phyloP scores from a whole-genome alignment of 1,140 invertebrate species.

The Trachymyrmex septentrionalis region DNA sequence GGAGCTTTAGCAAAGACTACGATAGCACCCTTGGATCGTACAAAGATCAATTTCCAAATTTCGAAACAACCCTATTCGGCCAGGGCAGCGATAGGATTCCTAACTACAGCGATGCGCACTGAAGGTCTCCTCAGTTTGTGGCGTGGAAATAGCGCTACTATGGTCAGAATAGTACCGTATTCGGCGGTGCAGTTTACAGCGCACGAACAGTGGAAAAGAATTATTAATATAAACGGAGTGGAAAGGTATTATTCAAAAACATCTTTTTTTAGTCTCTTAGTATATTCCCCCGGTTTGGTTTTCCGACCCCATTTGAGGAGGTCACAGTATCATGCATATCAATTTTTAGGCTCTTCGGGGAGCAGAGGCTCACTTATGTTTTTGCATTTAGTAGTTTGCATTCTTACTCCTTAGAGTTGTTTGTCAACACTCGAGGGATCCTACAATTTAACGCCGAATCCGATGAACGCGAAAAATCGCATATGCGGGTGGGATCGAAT shows the following conservation, averaged over 20 bases:
- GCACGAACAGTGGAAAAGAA: constrained; percentile 97
- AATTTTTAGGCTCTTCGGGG: no score
- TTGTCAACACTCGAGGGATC: no score
- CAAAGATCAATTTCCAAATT: constrained; percentile 99
- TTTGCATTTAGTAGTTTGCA: no score
- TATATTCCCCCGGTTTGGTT: no score
- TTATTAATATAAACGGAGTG: constrained; percentile 91
- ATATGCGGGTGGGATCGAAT: no score
- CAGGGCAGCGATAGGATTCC: constrained; percentile 92
- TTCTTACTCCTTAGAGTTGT: no score
- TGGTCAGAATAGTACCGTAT: constrained; percentile 98
- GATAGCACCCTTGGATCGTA: constrained; percentile 98
- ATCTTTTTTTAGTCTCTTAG: neutral
- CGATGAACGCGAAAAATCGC: no score
- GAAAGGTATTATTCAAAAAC: constrained; percentile 85
- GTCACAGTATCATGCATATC: no score
- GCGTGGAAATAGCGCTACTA: constrained; percentile 99
- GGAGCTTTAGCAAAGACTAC: constrained; percentile 98
- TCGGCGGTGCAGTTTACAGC: constrained; percentile 98
- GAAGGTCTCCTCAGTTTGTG: constrained; percentile 95
- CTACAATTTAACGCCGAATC: no score
- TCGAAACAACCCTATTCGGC: constrained; percentile 93
- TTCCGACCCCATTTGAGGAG: no score
- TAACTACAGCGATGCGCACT: constrained; percentile 90
- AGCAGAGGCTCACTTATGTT: no score